Base-by-base conservation (phyloP, 2,113 vertebrate genomes). In the Brachyhypopomus gauderio region DNA sequence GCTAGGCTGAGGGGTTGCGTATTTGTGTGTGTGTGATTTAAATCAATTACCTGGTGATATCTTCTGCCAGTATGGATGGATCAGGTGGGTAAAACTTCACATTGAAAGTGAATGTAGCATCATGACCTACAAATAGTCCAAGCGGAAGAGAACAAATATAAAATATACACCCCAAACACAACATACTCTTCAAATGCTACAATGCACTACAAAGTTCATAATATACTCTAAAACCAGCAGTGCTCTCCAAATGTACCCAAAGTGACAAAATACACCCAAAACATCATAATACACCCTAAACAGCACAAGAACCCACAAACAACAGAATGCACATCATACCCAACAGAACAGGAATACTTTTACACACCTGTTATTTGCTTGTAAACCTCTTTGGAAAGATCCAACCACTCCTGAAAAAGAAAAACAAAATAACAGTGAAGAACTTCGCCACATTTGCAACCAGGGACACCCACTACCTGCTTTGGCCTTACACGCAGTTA, bases 31-130 rank as follows among this genome's bases (percentile, higher is more conserved):
- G 58, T 62, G 55, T 0, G 19, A 20, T 22, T 5, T 7, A 55
- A 45, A 20, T 41, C 41, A 30, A 55, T 87, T 91, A 99, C 98
- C 98, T 97, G 87, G 97, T 99, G 84, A 99, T 95, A 89, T 99
- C 97, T 91, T 99, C 98, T 30, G 93, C 96, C 77, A 99, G 73
- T 71, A 96, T 94, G 25, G 96, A 96, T 22, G 97, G 98, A 91
- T 99, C 97, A 58, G 97, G 95, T 69, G 97, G 98, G 88, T 99
- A 99, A 91, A 99, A 99, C 88, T 98, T 99, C 85, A 98, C 95
- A 67, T 90, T 96, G 89, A 99, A 99, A 73, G 93, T 93, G 84
- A 99, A 98, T 74, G 95, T 91, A 89, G 96, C 96, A 22, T 94
- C 92, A 75, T 93, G 91, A 89, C 85, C 95, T 96, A 82, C 55